phyloP scores from a whole-genome alignment of 2,888 invertebrate genomes.

The Drosophila kuntzei region DNA sequence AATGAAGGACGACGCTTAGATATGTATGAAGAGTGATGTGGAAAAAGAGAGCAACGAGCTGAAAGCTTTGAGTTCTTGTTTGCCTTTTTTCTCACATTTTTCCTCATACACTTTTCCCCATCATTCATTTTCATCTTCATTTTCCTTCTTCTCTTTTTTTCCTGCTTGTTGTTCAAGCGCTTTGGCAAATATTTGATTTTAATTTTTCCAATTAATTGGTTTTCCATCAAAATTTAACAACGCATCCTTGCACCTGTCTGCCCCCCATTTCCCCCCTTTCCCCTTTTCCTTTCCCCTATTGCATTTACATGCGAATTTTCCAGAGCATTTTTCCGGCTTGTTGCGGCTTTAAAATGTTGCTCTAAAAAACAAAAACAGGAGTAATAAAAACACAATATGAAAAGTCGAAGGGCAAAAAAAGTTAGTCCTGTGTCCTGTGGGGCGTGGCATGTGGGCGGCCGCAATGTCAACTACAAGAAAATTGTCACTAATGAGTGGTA shows the following conservation, averaged over 20 bases:
- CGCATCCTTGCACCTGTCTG: conserved; percentile 42
- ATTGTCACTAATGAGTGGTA: conserved; percentile 82
- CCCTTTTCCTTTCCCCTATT: neutral
- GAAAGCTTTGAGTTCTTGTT: conserved; percentile 45
- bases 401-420: conserved; percentile 52
- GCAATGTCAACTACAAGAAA: conserved; percentile 82
- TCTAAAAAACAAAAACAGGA: conserved; percentile 11
- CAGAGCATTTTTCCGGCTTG: conserved; percentile 8
- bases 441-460: conserved; percentile 62
- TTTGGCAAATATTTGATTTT: conserved; percentile 80
- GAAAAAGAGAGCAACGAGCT: conserved; percentile 39
- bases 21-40: conserved; percentile 64
- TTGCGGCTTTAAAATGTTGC: conserved; percentile 27
- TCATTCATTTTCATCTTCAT: conserved; percentile 15
- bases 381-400: conserved; percentile 30
- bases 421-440: conserved; percentile 55
- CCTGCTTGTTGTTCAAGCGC: conserved; percentile 70
- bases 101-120: conserved; percentile 11
- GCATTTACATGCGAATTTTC: conserved; percentile 29
- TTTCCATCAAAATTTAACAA: conserved; percentile 78
- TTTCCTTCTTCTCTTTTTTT: conserved; percentile 7
- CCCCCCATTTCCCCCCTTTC: neutral
- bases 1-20: conserved; percentile 79
- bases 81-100: conserved; percentile 24
- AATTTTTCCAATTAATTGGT: conserved; percentile 80